Evolutionary conservation across 2,888 invertebrate genomes (phyloP).

Genomic region (Tenthredo mesomela): DNA sequence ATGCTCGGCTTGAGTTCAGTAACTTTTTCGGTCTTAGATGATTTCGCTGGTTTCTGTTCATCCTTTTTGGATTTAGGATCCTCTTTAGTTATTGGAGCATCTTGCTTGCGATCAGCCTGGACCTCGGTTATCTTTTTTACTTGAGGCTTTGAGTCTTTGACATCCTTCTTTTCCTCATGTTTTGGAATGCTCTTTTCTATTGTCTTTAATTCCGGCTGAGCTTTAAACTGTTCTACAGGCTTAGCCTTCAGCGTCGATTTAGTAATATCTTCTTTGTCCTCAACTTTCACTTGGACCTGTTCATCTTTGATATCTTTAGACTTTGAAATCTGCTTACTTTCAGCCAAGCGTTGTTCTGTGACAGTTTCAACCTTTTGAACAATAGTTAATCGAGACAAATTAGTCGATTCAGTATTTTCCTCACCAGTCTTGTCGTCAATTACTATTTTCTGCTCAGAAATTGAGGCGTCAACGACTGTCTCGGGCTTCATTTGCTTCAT

Average conservation of each 20-base stretch:
- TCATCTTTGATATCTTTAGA: background rate
- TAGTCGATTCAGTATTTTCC: background rate
- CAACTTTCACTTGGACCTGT: background rate
- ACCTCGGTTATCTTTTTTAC: background rate
- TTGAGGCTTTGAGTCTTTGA: background rate
- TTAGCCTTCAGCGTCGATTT: background rate
- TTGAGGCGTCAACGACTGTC: background rate
- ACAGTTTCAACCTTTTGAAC: conserved; percentile 4
- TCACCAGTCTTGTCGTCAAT: background rate
- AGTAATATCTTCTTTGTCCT: background rate
- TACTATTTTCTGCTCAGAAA: conserved; percentile 3
- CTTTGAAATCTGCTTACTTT: background rate
- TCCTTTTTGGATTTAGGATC: background rate
- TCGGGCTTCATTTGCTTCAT: background rate
- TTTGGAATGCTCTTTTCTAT: background rate
- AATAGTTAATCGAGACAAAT: background rate
- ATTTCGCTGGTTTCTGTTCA: background rate
- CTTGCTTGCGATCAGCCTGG: conserved; percentile 17
- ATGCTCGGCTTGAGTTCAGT: background rate
- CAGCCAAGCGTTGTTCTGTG: background rate
- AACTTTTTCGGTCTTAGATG: conserved; percentile 10
- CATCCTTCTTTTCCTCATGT: background rate
- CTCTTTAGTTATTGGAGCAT: background rate
- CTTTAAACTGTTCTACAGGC: background rate
- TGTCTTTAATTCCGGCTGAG: background rate